Conservation (phyloP, 2,113 vertebrate genomes). For the Prinia subflava region DNA sequence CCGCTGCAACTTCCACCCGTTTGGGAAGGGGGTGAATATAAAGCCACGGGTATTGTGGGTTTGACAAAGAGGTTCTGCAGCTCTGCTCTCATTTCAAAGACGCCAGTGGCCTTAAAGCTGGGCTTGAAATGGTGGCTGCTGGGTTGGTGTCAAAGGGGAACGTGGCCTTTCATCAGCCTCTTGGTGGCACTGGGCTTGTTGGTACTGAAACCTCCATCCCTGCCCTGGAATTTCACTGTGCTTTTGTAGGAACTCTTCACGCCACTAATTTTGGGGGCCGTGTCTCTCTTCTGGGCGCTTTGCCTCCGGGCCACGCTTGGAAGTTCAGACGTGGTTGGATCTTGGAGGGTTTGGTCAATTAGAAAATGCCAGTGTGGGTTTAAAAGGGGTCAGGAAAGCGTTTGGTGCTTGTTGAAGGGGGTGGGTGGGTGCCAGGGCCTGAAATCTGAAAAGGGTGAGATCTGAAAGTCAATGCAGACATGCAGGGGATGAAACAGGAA, state of each 20-base stretch:
- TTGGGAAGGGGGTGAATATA: not conserved
- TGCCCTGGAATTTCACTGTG: not conserved
- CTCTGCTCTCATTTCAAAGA: not conserved
- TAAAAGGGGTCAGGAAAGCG: fast-evolving
- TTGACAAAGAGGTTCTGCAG: not conserved
- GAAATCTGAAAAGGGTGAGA: not conserved
- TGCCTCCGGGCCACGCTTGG: not conserved
- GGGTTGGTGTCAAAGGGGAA: slow-evolving; percentile 22
- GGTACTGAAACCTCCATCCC: not conserved
- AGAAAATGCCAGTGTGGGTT: fast-evolving
- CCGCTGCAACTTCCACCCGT: fast-evolving
- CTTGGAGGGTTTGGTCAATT: not conserved
- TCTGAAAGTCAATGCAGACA: not conserved
- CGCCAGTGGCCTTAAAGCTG: not conserved
- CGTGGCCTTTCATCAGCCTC: not conserved
- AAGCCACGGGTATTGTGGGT: not conserved
- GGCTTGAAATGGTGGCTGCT: slow-evolving; percentile 27
- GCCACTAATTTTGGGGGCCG: not conserved
- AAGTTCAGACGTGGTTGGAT: not conserved
- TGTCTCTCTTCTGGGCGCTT: not conserved
- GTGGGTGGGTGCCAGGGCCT: not conserved
- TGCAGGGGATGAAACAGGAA: fast-evolving
- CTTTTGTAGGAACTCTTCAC: not conserved
- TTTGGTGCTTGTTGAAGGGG: not conserved
- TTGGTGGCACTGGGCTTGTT: not conserved